Percentiles rank a stretch among this genome's conserved stretches.
Evolutionary conservation across 2,113 vertebrate genomes (phyloP).

Genomic region (Corythaeola cristata): DNA sequence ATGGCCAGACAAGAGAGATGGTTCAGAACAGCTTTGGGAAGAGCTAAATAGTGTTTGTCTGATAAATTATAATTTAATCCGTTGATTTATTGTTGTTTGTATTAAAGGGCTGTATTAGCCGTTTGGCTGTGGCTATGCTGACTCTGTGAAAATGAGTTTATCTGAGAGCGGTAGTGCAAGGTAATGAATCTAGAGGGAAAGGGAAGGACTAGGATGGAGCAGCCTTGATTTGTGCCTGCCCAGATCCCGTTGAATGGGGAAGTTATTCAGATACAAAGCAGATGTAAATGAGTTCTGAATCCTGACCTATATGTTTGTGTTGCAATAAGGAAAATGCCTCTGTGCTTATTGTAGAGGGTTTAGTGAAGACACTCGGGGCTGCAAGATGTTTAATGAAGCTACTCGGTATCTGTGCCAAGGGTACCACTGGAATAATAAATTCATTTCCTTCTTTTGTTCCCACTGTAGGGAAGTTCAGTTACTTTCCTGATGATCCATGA

Average conservation of each 20-base stretch:
- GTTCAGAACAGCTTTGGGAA: background rate
- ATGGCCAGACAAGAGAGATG: background rate
- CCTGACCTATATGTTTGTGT: background rate
- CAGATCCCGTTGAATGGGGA: background rate
- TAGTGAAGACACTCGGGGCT: background rate
- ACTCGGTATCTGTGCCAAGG: background rate
- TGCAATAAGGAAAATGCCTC: background rate
- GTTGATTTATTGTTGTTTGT: conserved; percentile 30
- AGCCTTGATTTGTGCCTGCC: background rate
- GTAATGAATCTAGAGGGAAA: background rate
- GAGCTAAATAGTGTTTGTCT: conserved; percentile 11
- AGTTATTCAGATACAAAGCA: background rate
- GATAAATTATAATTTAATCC: conserved; percentile 33
- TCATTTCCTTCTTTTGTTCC: background rate
- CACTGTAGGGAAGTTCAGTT: background rate
- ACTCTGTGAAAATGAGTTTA: background rate
- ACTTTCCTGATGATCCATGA: background rate
- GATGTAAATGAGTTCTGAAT: background rate
- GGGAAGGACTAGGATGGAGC: background rate
- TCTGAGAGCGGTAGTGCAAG: background rate
- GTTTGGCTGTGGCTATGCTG: background rate
- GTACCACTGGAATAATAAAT: background rate
- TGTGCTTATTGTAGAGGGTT: background rate
- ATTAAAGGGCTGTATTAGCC: background rate
- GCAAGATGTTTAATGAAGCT: background rate